Percentiles rank a stretch among this genome's conserved stretches.
Conservation (phyloP, 2,888 invertebrate species). For the Acronicta leporina region DNA sequence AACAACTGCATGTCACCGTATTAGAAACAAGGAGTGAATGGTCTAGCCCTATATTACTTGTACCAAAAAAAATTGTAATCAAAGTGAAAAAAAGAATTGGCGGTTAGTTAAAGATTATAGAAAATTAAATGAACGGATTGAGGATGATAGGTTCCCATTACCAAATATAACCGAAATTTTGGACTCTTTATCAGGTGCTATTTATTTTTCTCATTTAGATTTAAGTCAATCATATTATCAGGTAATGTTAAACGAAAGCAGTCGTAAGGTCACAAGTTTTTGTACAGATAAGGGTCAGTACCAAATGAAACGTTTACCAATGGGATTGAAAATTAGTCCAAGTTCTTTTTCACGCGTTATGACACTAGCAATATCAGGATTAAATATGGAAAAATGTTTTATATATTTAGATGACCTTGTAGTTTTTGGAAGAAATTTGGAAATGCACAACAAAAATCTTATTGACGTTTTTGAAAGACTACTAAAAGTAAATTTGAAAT, state of each 20-base stretch:
- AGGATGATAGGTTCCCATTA: not conserved
- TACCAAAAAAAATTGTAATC: not conserved
- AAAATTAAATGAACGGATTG: not conserved
- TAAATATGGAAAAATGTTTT: constrained; percentile 1
- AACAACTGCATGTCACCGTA: not conserved
- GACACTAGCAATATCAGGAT: not conserved
- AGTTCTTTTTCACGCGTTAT: not conserved
- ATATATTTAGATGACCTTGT: constrained; percentile 2
- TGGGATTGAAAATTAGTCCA: not conserved
- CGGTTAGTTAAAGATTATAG: not conserved
- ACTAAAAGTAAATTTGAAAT: too few species aligned
- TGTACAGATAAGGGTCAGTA: not conserved
- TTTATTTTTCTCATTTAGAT: constrained; percentile 1
- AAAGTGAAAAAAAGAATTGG: not conserved
- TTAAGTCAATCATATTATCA: not conserved
- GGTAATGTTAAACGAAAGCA: not conserved
- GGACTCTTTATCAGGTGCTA: not conserved
- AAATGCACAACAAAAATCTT: not conserved
- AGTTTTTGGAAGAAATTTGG: constrained; percentile 1
- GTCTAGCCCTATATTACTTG: not conserved
- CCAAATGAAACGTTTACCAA: constrained; percentile 1
- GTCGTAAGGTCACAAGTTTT: not conserved
- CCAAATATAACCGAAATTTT: too few species aligned
- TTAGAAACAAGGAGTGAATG: not conserved
- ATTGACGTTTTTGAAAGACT: too few species aligned